A percentile compares a stretch with the other conserved stretches of the same genome.
phyloP scores from a whole-genome alignment of 2,113 vertebrate genomes.

The Motacilla tschutschensis region DNA sequence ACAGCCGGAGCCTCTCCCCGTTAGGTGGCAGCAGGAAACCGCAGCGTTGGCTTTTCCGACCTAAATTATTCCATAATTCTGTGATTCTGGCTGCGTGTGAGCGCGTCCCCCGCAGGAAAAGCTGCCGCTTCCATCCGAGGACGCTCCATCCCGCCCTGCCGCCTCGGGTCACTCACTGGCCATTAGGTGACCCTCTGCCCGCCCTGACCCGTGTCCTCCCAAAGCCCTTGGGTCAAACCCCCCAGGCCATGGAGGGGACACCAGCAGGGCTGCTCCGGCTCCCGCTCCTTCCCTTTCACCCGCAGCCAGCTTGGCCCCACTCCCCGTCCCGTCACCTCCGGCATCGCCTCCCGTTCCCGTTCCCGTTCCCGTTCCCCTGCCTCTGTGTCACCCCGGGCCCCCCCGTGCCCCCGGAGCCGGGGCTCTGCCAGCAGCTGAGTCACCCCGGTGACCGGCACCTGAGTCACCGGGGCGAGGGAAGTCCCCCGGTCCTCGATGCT shows the following conservation, averaged over 20 bases:
- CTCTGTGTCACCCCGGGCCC: not conserved
- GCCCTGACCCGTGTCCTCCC: not conserved
- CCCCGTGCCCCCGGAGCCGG: not conserved
- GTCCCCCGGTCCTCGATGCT: not conserved
- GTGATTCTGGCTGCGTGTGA: not conserved
- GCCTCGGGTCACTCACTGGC: not conserved
- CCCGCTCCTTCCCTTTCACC: not conserved
- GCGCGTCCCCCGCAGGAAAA: not conserved
- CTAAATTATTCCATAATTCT: not conserved
- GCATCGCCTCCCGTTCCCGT: not conserved
- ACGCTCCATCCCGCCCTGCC: fast-evolving
- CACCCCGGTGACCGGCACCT: conserved; percentile 46
- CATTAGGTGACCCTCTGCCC: not conserved
- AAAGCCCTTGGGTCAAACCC: not conserved
- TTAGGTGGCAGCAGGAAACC: conserved; percentile 56
- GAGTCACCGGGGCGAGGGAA: conserved; percentile 50
- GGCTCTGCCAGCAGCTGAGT: conserved; percentile 6
- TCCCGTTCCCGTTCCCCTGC: not conserved
- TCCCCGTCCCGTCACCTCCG: not conserved
- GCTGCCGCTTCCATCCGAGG: not conserved
- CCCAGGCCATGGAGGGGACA: not conserved
- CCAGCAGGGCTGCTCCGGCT: not conserved
- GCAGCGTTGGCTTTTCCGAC: not conserved
- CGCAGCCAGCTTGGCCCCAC: not conserved
- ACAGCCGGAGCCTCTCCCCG: not conserved